These are phyloP conservation scores for Bombus pascuorum DNA, from an alignment of 1,140 invertebrate genomes.

Conservation along the genomic window DNA sequence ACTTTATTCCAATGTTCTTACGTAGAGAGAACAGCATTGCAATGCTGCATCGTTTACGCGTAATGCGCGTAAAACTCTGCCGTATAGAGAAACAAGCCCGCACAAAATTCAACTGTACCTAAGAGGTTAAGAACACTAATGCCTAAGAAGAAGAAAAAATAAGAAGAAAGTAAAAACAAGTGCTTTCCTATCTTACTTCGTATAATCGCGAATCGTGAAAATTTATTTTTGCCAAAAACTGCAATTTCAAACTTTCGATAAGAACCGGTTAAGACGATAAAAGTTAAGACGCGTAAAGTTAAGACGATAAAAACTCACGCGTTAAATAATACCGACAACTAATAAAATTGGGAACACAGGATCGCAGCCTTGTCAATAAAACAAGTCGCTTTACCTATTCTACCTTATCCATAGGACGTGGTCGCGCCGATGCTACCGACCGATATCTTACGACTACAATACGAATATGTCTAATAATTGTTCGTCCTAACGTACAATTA, in stretches of 20 bases:
- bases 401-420: constrained; percentile 87
- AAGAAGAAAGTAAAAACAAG: background rate
- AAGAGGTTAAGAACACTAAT: too few relatives aligned
- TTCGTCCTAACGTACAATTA: too few relatives aligned
- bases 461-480: too few relatives aligned
- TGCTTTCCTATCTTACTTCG: background rate
- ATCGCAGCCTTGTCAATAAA: constrained; percentile 70
- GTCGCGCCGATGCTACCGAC: constrained; percentile 70
- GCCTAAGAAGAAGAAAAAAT: too few relatives aligned
- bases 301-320: background rate
- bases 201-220: background rate
- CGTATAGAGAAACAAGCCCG: too few relatives aligned
- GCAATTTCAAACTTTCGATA: background rate
- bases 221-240: background rate
- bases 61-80: too few relatives aligned
- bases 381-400: constrained; percentile 85
- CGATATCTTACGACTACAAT: background rate
- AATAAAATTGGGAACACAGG: constrained; percentile 74
- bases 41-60: too few relatives aligned
- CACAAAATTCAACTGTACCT: too few relatives aligned
- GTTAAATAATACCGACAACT: background rate
- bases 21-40: too few relatives aligned
- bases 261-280: background rate
- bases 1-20: too few relatives aligned
- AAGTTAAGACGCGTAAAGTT: too few relatives aligned